Base-by-base conservation (phyloP, 2,797 vertebrate species). In the Chrysocyon brachyurus region DNA sequence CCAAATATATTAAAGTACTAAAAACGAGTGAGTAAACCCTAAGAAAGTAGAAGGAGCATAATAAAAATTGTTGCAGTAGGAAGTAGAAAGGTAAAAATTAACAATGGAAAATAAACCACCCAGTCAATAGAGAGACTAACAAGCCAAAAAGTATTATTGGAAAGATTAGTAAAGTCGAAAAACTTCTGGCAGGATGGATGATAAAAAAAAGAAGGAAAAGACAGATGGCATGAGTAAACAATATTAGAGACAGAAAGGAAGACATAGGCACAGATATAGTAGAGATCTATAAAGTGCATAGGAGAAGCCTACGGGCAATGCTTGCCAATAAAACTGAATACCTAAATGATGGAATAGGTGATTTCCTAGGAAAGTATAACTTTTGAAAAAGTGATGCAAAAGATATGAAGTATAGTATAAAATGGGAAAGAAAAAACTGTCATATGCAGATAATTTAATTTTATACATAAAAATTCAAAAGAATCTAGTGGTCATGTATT, bases 291-390 rank as follows among this genome's bases (percentile, higher is more conserved):
- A 96, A 82, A 96, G 87, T 2, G 46, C 3, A 5, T 40, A 36
- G 54, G 40, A 81, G 11, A 91, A 61, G n/a, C 31, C 11, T 33
- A 52, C 31, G 26, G 6, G 56, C 7, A 89, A 92, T 26, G 52
- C 14, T 16, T 90, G 11, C 89, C 56, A 91, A 85, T 49, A 94
- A 90, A 92, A 89, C 4, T 66, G n/a, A 86, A 88, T 61, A 68
- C n/a, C 2, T 90, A 52, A 15, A 49, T 90, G 59, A 75, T 40
- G 24, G 26, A 81, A 40, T 81, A 79, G 15, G n/a, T 81, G 66
- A 92, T 72, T 85, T 95, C 10, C n/a, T 83, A 77, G 12, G 33
- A 94, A 91, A 77, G 70, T 96, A 24, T 73, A 91, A 79, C 12
- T 83, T 94, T 73, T 77, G 7, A 70, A 89, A 94, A 84, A 54